Base-by-base conservation (phyloP, 2,113 vertebrate genomes). In the Pangasianodon gigas region DNA sequence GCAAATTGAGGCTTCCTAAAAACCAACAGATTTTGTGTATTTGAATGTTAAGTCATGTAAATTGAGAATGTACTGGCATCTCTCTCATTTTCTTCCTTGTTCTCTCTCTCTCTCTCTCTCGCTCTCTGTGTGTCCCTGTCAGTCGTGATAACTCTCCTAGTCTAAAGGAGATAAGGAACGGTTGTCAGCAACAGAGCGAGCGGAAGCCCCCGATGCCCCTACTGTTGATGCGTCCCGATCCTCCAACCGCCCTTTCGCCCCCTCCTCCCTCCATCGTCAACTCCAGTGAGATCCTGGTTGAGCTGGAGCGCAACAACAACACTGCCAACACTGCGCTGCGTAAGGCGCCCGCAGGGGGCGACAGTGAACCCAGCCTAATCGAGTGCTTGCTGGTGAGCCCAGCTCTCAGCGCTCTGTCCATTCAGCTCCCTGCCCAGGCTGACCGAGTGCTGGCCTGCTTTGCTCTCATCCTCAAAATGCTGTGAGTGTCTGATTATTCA, bases 351-450 rank as follows among this genome's bases (percentile, higher is more conserved):
- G 93, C 93, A 0, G 97, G 97, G 90, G 97, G 96, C 0, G 97
- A 99, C 96, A 98, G 97, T 0, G 98, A 99, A 93, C 98, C 98
- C 93, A 99, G 98, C 96, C 97, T 99, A 87, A 99, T 99, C 52
- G 98, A 99, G 96, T 99, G 98, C 93, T 96, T 99, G 93, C 96
- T 99, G 96, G 98, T 99, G 96, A 99, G 98, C 95, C 98, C 98
- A 0, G 97, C 97, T 37, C 97, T 97, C 94, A 99, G 96, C 95
- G 97, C 97, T 87, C 96, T 99, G 94, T 99, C 97, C 96, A 99
- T 99, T 84, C 98, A 99, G 95, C 97, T 99, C 90, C 98, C 98
- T 0, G 96, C 97, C 7, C 98, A 99, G 94, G 98, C 98, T 0
- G 98, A 99, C 95, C 96, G 98, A 29, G 98, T 99, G 21, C 97